These are phyloP conservation scores for Dicaeum eximium DNA, from an alignment of 2,113 vertebrate species.

Conservation along the genomic window DNA sequence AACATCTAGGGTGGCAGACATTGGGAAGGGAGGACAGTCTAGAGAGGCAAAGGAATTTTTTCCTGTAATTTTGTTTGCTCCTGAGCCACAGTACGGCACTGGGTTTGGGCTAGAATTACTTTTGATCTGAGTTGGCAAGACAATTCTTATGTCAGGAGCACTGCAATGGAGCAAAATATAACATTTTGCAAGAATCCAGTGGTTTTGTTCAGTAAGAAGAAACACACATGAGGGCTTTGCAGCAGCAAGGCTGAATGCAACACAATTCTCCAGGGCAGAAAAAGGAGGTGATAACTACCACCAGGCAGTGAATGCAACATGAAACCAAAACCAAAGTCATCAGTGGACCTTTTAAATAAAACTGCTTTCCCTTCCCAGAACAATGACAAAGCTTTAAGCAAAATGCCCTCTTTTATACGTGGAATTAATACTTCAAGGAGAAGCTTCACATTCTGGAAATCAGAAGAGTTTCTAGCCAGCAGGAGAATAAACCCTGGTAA, in stretches of 20 bases:
- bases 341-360: not conserved
- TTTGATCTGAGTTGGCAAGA: not conserved
- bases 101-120: not conserved
- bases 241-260: rapidly evolving
- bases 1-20: not conserved
- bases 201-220: not conserved
- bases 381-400: not conserved
- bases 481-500: not conserved
- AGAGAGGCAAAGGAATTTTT: not conserved
- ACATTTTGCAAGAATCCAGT: not conserved
- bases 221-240: not conserved
- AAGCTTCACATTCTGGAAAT: not conserved
- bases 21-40: not conserved
- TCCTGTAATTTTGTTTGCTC: not conserved
- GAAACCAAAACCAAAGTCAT: not conserved
- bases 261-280: not conserved
- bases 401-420: not conserved
- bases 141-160: not conserved
- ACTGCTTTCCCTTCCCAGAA: not conserved
- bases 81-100: not conserved
- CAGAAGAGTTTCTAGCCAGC: not conserved
- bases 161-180: not conserved
- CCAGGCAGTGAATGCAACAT: not conserved
- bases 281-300: not conserved
- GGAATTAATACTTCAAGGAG: not conserved